Evolutionary conservation across 2,113 vertebrate species (phyloP), one percentile per base, ranked within the genome.

Genomic region (Neoarius graeffei): DNA sequence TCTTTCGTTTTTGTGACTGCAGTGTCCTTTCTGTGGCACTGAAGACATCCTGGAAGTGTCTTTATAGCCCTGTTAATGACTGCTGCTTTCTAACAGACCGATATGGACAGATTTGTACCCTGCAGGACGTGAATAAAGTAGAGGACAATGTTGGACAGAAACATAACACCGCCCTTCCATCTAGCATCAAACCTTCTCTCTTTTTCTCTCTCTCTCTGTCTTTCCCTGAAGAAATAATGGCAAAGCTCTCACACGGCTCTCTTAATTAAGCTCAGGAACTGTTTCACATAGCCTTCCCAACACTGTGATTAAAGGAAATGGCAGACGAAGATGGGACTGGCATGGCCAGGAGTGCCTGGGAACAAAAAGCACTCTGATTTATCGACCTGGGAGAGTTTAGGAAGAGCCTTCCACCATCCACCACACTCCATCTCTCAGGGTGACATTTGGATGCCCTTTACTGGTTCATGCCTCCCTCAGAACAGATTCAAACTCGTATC

Each of bases 241-340:
- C 90, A 81, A 84, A 87, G 84, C 90, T 87, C 87, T 91, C 81
- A 88, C 73, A 82, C 15, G 64, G 86, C 85, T 67, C 90, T 92
- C 87, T 92, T 93, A 94, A 94, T 94, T 93, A 93, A 92, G 90
- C 71, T 73, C 1, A 73, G 83, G 85, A 90, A 90, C 62, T 87
- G 87, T 91, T 80, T 83, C 62, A 20, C 83, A 69, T 84, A 81
- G 35, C 82, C 90, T 90, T 84, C 86, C 88, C 88, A 35, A 64
- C 35, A 83, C 71, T 52, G 89, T 88, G 87, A 93, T 91, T 92
- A 92, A 91, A 91, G 90, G n/a, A 14, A 92, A 88, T 85, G 76
- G 85, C 84, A 90, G 89, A 93, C 86, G 93, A 89, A 89, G 17
- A 85, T 77, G 87, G 71, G 89, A 87, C 52, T 80, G 67, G 80